Base-by-base conservation (phyloP, 2,888 invertebrate genomes). In the Bellardia bayeri region DNA sequence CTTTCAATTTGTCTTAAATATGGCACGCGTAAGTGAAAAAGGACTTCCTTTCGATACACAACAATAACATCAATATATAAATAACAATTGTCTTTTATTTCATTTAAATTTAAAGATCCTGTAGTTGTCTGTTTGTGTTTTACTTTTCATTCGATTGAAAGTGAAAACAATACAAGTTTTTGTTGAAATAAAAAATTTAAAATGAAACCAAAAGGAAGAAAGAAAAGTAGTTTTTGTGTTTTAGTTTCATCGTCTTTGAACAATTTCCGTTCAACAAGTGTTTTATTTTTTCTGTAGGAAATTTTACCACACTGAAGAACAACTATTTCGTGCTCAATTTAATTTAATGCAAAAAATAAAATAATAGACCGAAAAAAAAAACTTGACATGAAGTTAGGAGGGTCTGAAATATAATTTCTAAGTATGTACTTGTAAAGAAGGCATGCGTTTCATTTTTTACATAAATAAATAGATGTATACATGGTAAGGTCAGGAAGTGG, bases 251-350 rank as follows among this genome's bases (percentile, higher is more conserved):
- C 2, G 56, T 64, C 30, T 63, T 74, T 75, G 33, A 82, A 14
- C 40, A 69, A 87, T 71, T 87, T 87, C 87, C 82, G 87, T 64
- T 66, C 82, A 85, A 79, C 87, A 87, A 87, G 87, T 87, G 87
- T 79, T 82, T 75, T 69, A 63, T 56, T 45, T 1, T 54, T 37
- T 37, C n/a, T 51, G 13, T 58, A 63, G 5, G 72, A 74, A 78
- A 56, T 69, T 69, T 63, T 23, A 71, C 63, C 16, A 58, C 37
- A 58, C 4, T 0, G 23, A 7, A 6, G 1, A n/a, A 54, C 37
- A 61, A 42, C 33, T 74, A 63, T 75, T 80, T 75, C 13, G 51
- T 74, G 75, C 68, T 69, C 45, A 69, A 75, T 80, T 80, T 63
- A 69, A 69, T 63, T 69, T 14, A 68, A 80, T 54, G 37, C 63